Percentiles rank a stretch among this genome's conserved stretches.
phyloP scores from a whole-genome alignment of 2,888 invertebrate species.

The Cataglyphis rosenhaueri region DNA sequence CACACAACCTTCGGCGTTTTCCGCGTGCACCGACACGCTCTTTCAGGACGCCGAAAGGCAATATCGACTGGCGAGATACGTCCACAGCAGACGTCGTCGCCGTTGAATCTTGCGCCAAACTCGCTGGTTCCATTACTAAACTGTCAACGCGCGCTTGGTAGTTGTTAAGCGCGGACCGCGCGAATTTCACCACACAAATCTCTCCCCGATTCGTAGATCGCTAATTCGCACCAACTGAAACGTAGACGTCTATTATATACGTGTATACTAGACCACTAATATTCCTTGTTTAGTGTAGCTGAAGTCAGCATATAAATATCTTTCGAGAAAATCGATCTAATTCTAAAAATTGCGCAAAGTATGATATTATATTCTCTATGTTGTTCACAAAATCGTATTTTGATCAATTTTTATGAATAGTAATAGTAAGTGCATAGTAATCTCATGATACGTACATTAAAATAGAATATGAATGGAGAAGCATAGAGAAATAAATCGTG shows the following conservation, averaged over 20 bases:
- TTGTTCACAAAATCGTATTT: not conserved
- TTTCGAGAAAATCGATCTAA: conserved; percentile 24
- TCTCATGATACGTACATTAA: not conserved
- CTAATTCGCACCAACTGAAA: conserved; percentile 34
- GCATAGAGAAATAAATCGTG: not conserved
- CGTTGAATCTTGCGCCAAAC: conserved; percentile 68
- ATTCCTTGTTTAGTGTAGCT: conserved; percentile 39
- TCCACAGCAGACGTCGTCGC: conserved; percentile 65
- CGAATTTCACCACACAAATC: conserved; percentile 47
- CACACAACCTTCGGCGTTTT: conserved; percentile 63
- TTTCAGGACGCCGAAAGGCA: conserved; percentile 73
- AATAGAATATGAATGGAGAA: not conserved
- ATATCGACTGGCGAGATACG: conserved; percentile 73
- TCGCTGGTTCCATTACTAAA: conserved; percentile 71
- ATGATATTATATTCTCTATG: not conserved
- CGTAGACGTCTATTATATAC: not conserved
- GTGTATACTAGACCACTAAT: conserved; percentile 34
- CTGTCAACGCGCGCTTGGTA: conserved; percentile 70
- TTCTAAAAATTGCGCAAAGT: conserved; percentile 10
- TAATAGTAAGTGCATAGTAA: not conserved
- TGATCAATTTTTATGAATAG: not conserved
- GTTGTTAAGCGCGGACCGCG: conserved; percentile 50
- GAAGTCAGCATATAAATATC: conserved; percentile 17
- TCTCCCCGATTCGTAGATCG: conserved; percentile 26
- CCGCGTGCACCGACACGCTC: conserved; percentile 51